These are phyloP conservation scores for Thymelicus sylvestris DNA, from an alignment of 2,888 invertebrate species.

Conservation along the genomic window DNA sequence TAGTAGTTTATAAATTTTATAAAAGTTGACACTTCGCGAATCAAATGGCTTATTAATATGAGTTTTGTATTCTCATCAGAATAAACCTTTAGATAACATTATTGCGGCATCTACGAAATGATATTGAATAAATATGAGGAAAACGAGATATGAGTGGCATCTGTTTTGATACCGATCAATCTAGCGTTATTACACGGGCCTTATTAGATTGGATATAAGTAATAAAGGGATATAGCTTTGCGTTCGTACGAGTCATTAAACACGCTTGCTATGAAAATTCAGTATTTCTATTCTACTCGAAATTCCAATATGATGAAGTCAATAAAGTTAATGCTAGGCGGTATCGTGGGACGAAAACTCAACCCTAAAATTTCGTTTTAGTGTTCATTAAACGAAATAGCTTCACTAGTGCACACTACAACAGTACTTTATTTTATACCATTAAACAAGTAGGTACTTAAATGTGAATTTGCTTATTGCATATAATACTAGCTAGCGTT, in stretches of 20 bases:
- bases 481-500: background rate
- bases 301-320: background rate
- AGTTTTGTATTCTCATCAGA: background rate
- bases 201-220: slow-evolving; percentile 27
- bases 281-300: background rate
- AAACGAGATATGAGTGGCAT: slow-evolving; percentile 33
- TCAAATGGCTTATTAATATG: background rate
- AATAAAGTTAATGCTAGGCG: background rate
- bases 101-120: slow-evolving; percentile 31
- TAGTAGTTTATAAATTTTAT: background rate
- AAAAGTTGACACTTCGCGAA: background rate
- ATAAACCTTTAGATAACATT: background rate
- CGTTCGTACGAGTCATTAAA: slow-evolving; percentile 2
- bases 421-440: background rate
- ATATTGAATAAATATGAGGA: slow-evolving; percentile 30
- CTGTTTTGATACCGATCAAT: slow-evolving; percentile 35
- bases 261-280: background rate
- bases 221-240: slow-evolving; percentile 7
- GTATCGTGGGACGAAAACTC: background rate
- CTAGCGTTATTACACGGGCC: slow-evolving; percentile 19
- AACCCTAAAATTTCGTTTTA: slow-evolving; percentile 3
- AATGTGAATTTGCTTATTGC: background rate
- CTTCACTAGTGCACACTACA: slow-evolving; percentile 1
- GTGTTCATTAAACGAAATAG: slow-evolving; percentile 6
- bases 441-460: background rate